phyloP scores from a whole-genome alignment of 2,113 vertebrate species.

The Columba janthina region DNA sequence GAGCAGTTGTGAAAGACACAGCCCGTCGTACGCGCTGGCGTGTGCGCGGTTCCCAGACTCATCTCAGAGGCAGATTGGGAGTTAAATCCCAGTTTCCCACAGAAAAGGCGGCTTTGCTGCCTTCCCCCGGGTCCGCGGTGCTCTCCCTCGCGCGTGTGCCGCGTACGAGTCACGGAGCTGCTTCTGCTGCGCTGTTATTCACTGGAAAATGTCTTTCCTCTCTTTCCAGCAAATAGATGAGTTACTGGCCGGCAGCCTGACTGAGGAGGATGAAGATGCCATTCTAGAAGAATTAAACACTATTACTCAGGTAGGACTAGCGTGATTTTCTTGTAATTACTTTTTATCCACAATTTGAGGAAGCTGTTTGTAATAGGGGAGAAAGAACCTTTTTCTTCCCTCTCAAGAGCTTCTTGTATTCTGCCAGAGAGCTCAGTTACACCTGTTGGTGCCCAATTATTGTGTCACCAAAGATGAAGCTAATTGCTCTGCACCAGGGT shows the following conservation, averaged over 20 bases:
- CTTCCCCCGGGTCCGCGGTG: rapidly evolving
- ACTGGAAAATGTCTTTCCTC: not conserved
- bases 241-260: conserved; percentile 86
- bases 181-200: rapidly evolving
- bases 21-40: rapidly evolving
- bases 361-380: not conserved
- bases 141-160: no score
- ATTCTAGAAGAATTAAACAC: conserved; percentile 89
- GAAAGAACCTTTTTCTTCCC: rapidly evolving
- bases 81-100: not conserved
- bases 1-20: not conserved
- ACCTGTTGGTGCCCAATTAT: not conserved
- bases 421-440: not conserved
- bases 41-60: rapidly evolving
- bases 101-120: not conserved
- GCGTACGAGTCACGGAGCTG: rapidly evolving
- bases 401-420: not conserved
- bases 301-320: conserved; percentile 85
- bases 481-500: no score
- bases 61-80: rapidly evolving
- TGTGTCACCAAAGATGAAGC: not conserved
- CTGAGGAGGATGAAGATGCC: conserved; percentile 91
- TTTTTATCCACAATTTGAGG: not conserved
- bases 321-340: not conserved
- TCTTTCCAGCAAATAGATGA: conserved; percentile 92